Conservation (phyloP, 2,888 invertebrate species). For the Toxonevra muliebris region DNA sequence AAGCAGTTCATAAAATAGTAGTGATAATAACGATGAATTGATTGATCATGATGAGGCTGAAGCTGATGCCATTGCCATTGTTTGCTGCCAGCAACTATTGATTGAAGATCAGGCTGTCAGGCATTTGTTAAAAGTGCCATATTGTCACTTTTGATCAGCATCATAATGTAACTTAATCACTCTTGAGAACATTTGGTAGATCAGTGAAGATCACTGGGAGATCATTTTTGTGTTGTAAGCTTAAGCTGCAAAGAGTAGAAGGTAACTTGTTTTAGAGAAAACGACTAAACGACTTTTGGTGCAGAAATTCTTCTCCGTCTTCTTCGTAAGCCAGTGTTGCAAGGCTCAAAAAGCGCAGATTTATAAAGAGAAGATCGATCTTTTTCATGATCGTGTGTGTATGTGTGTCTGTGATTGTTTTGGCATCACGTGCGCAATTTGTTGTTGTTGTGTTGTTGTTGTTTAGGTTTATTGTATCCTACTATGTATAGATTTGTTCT, state of each 20-base stretch:
- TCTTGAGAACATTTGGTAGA: conserved; percentile 25
- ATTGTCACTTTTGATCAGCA: conserved; percentile 56
- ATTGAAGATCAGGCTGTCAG: neutral
- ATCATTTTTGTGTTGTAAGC: too few relatives aligned
- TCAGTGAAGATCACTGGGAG: neutral
- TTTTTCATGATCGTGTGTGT: neutral
- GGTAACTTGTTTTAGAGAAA: conserved; percentile 53
- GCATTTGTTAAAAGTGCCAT: conserved; percentile 53
- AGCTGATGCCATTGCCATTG: neutral
- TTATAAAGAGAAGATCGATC: neutral
- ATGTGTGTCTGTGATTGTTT: conserved; percentile 11
- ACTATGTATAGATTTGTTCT: conserved; percentile 28
- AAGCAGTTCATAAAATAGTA: neutral
- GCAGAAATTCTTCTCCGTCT: too few relatives aligned
- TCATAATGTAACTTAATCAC: conserved; percentile 35
- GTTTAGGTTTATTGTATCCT: neutral
- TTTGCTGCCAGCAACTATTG: neutral
- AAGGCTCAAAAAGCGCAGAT: too few relatives aligned
- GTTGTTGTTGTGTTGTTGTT: conserved; percentile 21
- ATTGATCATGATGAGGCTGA: conserved; percentile 10
- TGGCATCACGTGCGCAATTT: conserved; percentile 34
- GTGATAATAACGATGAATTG: conserved; percentile 9
- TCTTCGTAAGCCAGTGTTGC: too few relatives aligned
- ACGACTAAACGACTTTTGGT: neutral
- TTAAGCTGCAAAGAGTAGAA: conserved; percentile 12